Base-by-base conservation (phyloP, 2,888 invertebrate species). In the Alloplasta piceator region DNA sequence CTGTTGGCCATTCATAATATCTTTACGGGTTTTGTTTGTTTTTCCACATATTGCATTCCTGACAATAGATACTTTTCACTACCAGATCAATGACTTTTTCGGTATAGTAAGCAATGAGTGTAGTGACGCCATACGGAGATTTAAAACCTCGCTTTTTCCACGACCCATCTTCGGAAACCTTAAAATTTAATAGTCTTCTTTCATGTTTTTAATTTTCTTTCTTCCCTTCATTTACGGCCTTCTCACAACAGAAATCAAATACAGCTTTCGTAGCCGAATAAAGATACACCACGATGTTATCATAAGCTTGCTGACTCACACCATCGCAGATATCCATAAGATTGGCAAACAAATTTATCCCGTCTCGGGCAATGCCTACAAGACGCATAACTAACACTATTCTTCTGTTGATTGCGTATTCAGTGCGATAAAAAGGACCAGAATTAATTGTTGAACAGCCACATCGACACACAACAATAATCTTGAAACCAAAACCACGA, bases 401-500 rank as follows among this genome's bases (percentile, higher is more conserved):
- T 76, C 85, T 78, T 26, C 85, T 43, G 71, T 86, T 85, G 41
- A 87, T 81, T 82, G 86, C 86, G 68, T 70, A 87, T 7, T 85
- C 85, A 74, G 74, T 85, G 67, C 82, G 58, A 85, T 78, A n/a
- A 6, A 82, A 79, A 10, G 84, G 82, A 55, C 82, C 75, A 55
- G 85, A 85, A 66, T 80, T 43, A 16, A 87, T 84, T 36, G 52
- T 12, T 52, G 36, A 26, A 55, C 10, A 16, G 63, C 80, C 84
- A 75, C 85, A 85, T 38, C 52, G 39, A 76, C 83, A 85, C 7
- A 48, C n/a, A 41, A 85, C 58, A n/a, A 77, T 73, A 55, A 85
- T 77, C 70, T 86, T 85, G 52, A 86, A 87, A 39, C 85, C 85
- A 14, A 87, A 73, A 6, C 86, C 86, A 75, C 86, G 67, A 50